Conservation (phyloP, 2,888 invertebrate genomes). For the Hypomecis punctinalis region DNA sequence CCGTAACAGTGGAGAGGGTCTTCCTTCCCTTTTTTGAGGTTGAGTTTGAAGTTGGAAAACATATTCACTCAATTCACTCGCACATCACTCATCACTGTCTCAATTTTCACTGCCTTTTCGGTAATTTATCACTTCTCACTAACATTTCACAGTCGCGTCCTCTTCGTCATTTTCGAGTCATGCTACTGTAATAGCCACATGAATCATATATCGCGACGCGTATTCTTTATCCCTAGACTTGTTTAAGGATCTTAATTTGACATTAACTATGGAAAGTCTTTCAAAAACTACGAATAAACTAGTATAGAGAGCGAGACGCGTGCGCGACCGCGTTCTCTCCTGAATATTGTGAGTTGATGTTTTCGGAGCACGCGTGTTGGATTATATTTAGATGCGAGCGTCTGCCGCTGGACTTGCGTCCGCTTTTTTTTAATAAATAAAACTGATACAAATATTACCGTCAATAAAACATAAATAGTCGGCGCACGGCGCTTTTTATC, state of each 20-base stretch:
- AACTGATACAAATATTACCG: slow-evolving; percentile 74
- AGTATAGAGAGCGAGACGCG: slow-evolving; percentile 48
- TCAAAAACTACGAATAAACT: slow-evolving; percentile 11
- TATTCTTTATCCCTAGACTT: background rate
- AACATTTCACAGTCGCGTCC: slow-evolving; percentile 40
- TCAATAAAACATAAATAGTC: slow-evolving; percentile 72
- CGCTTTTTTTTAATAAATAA: slow-evolving; percentile 73
- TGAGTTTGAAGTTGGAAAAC: slow-evolving; percentile 85
- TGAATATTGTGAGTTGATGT: slow-evolving; percentile 75
- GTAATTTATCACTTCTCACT: slow-evolving; percentile 39
- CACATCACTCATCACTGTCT: slow-evolving; percentile 43
- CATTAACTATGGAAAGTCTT: background rate
- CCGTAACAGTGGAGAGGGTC: slow-evolving; percentile 81
- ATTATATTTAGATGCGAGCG: slow-evolving; percentile 75
- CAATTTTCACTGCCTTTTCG: background rate
- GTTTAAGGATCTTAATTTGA: background rate
- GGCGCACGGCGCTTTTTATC: slow-evolving; percentile 60
- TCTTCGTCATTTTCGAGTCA: slow-evolving; percentile 30
- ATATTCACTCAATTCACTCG: slow-evolving; percentile 59
- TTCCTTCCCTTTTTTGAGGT: slow-evolving; percentile 78
- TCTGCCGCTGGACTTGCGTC: slow-evolving; percentile 67
- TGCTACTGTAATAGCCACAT: background rate
- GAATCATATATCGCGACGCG: background rate
- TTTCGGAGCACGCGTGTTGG: slow-evolving; percentile 70
- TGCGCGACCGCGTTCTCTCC: slow-evolving; percentile 67